Conservation (phyloP, 1,140 invertebrate species). For the Campoletis sonorensis region DNA sequence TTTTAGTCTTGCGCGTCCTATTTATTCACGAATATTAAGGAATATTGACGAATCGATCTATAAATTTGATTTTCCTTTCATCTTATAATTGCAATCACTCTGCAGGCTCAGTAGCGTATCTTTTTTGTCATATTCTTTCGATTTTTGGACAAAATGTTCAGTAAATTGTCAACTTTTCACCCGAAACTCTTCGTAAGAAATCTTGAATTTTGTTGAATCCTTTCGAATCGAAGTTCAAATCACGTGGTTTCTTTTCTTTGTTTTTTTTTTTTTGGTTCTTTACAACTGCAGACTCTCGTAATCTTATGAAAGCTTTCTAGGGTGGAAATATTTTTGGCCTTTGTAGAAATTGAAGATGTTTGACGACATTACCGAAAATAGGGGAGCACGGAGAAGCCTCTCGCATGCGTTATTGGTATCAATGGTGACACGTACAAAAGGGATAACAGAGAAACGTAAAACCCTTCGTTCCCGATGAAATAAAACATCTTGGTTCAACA, state of each 20-base stretch:
- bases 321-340: not conserved
- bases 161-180: too few species aligned
- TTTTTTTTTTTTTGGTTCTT: too few species aligned
- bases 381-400: not conserved
- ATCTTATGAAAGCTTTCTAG: not conserved
- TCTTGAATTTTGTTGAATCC: too few species aligned
- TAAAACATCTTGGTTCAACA: constrained; percentile 6
- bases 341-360: constrained; percentile 10
- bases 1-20: not conserved
- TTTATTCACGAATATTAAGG: not conserved
- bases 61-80: not conserved
- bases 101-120: not conserved
- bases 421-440: not conserved
- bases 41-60: not conserved
- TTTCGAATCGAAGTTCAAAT: not conserved
- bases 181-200: too few species aligned
- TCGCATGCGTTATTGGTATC: not conserved
- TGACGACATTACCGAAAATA: not conserved
- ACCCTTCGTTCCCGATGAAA: not conserved
- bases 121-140: not conserved
- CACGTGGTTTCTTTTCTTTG: too few species aligned
- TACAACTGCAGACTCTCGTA: not conserved
- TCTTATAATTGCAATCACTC: not conserved
- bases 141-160: too few species aligned
- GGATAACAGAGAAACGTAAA: not conserved